phyloP scores from a whole-genome alignment of 35 echinoderm and acorn worm species.

The Ptychodera flava region DNA sequence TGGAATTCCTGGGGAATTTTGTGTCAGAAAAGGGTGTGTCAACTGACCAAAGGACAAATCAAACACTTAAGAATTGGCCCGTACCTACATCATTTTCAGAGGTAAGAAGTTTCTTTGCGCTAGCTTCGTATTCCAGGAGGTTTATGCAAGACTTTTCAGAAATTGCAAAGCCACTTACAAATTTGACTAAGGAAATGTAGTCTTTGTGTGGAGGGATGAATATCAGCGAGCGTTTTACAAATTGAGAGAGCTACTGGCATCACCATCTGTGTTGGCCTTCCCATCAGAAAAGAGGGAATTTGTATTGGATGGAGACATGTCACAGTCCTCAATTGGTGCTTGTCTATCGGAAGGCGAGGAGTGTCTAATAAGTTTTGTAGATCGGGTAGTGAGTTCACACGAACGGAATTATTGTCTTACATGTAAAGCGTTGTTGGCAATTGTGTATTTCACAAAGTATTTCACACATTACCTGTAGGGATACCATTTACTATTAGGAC shows the following conservation, averaged over 20 bases:
- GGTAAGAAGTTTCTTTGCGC: slow-evolving; percentile 26
- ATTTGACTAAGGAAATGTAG: too few species aligned
- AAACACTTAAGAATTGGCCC: slow-evolving; percentile 31
- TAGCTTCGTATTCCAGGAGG: slow-evolving; percentile 54
- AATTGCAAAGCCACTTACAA: slow-evolving; percentile 22
- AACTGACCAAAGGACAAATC: slow-evolving; percentile 35
- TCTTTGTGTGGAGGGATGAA: too few species aligned
- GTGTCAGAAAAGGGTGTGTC: slow-evolving; percentile 40
- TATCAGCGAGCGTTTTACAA: slow-evolving; percentile 31
- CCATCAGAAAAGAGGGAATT: slow-evolving; percentile 27
- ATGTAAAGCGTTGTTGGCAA: slow-evolving; percentile 36
- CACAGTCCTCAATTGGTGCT: slow-evolving; percentile 8
- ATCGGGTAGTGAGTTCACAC: not conserved
- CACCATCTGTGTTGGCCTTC: slow-evolving; percentile 43
- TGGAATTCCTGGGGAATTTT: slow-evolving; percentile 41
- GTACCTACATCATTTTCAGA: slow-evolving; percentile 22
- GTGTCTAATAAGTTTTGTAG: slow-evolving; percentile 35
- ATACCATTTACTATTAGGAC: too few species aligned
- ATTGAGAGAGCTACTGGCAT: slow-evolving; percentile 28
- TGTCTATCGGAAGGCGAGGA: slow-evolving; percentile 27
- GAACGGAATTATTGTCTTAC: slow-evolving; percentile 46
- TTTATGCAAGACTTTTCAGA: slow-evolving; percentile 39
- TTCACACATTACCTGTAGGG: slow-evolving; percentile 48
- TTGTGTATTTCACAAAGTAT: slow-evolving; percentile 35
- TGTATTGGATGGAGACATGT: slow-evolving; percentile 51